Evolutionary conservation across 1,140 invertebrate species (phyloP).

Genomic region (Panonychus citri): DNA sequence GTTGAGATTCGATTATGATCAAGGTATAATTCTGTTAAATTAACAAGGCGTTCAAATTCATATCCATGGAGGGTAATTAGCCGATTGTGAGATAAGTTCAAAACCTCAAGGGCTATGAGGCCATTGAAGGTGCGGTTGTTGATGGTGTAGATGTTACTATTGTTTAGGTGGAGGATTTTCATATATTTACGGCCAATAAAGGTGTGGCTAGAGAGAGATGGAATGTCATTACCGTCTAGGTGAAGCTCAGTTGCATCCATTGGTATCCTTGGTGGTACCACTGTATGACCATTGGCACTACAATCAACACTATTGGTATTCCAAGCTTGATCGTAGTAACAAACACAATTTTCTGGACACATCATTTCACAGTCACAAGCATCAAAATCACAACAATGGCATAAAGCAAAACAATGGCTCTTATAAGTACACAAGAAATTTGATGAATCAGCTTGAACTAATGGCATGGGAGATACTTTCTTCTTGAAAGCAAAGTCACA

Average conservation of each 20-base stretch:
- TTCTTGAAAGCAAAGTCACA: constrained; percentile 27
- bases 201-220: constrained; percentile 55
- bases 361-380: constrained; percentile 88
- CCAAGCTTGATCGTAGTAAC: constrained; percentile 66
- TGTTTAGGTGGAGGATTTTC: constrained; percentile 57
- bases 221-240: constrained; percentile 65
- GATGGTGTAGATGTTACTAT: constrained; percentile 55
- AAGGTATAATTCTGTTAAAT: constrained; percentile 56
- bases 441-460: constrained; percentile 42
- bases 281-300: constrained; percentile 25
- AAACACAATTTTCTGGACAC: constrained; percentile 68
- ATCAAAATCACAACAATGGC: constrained; percentile 80
- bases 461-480: background rate
- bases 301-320: constrained; percentile 76
- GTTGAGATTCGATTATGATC: constrained; percentile 56
- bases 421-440: constrained; percentile 75
- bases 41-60: constrained; percentile 61
- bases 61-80: constrained; percentile 54
- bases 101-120: constrained; percentile 45
- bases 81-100: constrained; percentile 64
- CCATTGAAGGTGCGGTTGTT: constrained; percentile 80
- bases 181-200: constrained; percentile 79
- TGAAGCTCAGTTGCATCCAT: constrained; percentile 84
- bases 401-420: constrained; percentile 72
- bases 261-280: constrained; percentile 56